These are phyloP conservation scores for Xylocopa sonorina DNA, from an alignment of 1,140 invertebrate species.

Conservation along the genomic window DNA sequence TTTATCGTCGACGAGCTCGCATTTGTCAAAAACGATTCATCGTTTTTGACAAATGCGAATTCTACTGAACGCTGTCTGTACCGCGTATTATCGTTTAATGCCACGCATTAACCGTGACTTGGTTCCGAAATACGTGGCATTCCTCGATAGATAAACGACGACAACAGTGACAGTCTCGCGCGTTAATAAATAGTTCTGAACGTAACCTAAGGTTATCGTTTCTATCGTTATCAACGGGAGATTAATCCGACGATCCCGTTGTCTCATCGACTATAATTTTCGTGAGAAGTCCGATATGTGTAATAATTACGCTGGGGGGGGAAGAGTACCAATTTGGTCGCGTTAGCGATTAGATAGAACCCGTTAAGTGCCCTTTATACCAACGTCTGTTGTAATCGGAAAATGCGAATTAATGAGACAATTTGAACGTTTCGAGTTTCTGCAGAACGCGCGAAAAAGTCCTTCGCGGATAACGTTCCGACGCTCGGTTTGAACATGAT, in stretches of 20 bases:
- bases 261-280: too few species aligned
- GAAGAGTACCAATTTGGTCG: neutral
- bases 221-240: neutral
- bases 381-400: neutral
- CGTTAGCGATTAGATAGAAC: too few species aligned
- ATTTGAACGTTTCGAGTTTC: neutral
- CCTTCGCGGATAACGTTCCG: neutral
- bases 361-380: neutral
- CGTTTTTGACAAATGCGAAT: too few species aligned
- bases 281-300: too few species aligned
- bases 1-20: too few species aligned
- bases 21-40: too few species aligned
- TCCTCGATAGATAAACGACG: neutral
- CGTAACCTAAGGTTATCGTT: too few species aligned
- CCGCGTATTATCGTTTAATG: too few species aligned
- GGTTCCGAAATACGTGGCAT: slow-evolving; percentile 1
- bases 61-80: too few species aligned
- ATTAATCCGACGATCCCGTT: neutral
- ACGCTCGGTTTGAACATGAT: slow-evolving; percentile 24
- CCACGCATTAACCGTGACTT: too few species aligned
- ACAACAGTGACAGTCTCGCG: neutral
- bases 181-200: neutral
- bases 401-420: neutral
- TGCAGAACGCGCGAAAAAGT: neutral
- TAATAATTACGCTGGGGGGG: too few species aligned